Conservation (phyloP, 2,888 invertebrate genomes). For the Sphecodes monilicornis region DNA sequence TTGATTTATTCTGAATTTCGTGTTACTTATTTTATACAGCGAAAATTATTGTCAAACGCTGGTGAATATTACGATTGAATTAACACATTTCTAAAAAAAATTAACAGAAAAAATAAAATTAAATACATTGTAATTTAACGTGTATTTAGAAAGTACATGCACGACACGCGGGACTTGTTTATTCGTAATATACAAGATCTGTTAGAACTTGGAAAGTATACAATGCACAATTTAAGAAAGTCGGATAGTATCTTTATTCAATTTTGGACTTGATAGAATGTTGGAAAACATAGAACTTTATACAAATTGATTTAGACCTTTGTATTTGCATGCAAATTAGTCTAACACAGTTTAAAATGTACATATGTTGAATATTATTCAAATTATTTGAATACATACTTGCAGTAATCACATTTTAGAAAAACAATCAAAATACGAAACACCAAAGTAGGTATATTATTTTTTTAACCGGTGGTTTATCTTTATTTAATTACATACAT, state of each 20-base stretch:
- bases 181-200: neutral
- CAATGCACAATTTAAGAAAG: neutral
- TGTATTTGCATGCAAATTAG: too few species aligned
- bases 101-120: neutral
- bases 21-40: neutral
- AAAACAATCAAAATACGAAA: neutral
- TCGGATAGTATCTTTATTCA: neutral
- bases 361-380: too few species aligned
- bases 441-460: neutral
- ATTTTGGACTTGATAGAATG: neutral
- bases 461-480: too few species aligned
- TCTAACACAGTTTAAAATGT: too few species aligned
- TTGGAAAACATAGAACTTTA: too few species aligned
- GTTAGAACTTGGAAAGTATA: neutral
- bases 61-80: neutral
- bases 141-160: neutral
- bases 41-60: neutral
- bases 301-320: too few species aligned
- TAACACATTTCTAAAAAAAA: too few species aligned
- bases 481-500: too few species aligned
- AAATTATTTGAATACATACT: neutral
- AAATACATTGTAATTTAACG: too few species aligned
- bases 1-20: neutral
- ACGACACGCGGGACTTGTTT: neutral
- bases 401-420: neutral